Conservation (phyloP, 2,888 invertebrate genomes). For the Stegana nigrithorax region DNA sequence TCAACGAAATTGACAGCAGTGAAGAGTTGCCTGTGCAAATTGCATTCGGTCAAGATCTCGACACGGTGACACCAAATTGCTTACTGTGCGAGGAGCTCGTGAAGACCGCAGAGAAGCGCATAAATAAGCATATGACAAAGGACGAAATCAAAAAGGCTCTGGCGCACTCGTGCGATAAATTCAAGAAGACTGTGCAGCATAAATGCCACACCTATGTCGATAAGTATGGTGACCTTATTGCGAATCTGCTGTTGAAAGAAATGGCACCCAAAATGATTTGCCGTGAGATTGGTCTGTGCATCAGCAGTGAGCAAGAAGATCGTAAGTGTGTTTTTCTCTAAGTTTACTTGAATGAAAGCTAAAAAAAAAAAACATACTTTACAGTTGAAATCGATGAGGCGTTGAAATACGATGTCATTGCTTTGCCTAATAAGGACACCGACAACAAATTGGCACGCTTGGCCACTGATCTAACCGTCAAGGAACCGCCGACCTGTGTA, state of each 20-base stretch:
- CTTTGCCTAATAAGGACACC: slow-evolving; percentile 44
- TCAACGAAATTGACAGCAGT: slow-evolving; percentile 50
- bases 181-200: slow-evolving; percentile 59
- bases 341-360: too few species aligned
- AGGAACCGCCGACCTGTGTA: slow-evolving; percentile 72
- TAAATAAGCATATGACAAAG: slow-evolving; percentile 59
- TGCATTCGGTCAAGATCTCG: slow-evolving; percentile 45
- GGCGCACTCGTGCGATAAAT: slow-evolving; percentile 58
- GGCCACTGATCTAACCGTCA: slow-evolving; percentile 42
- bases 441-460: slow-evolving; percentile 5
- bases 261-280: slow-evolving; percentile 80
- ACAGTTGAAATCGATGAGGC: slow-evolving; percentile 65
- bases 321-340: too few species aligned
- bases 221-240: slow-evolving; percentile 79
- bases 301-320: slow-evolving; percentile 53
- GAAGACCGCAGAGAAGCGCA: slow-evolving; percentile 57
- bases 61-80: slow-evolving; percentile 53
- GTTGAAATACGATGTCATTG: slow-evolving; percentile 62
- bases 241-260: slow-evolving; percentile 76
- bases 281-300: slow-evolving; percentile 75
- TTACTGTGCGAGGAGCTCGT: slow-evolving; percentile 62
- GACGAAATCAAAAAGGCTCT: slow-evolving; percentile 62
- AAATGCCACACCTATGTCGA: slow-evolving; percentile 80
- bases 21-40: slow-evolving; percentile 59
- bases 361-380: neutral